Percentiles rank a stretch among this genome's conserved stretches.
Evolutionary conservation across 30 jellyfish, hydroid and myxozoan species (phyloP).

Genomic region (Aurelia aurita): DNA sequence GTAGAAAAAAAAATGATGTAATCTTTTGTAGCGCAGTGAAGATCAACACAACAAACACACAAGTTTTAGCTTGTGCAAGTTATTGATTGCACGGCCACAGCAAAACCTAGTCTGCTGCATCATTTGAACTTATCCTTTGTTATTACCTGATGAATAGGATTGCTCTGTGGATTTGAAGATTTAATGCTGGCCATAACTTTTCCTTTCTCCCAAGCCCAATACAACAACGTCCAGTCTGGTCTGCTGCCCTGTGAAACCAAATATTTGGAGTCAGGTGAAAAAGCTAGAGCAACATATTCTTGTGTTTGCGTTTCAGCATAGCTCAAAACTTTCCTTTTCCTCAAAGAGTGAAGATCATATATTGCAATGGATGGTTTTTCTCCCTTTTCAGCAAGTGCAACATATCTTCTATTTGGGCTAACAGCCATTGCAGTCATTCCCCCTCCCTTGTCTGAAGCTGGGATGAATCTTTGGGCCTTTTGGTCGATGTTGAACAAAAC

Average conservation of each 20-base stretch:
- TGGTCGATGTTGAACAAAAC: conserved; percentile 94
- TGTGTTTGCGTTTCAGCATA: conserved; percentile 77
- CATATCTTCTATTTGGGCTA: conserved; percentile 94
- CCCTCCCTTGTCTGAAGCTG: conserved; percentile 82
- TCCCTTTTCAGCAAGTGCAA: conserved; percentile 94
- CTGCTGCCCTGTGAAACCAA: conserved; percentile 94
- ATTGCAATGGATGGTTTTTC: conserved; percentile 89
- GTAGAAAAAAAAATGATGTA: no score
- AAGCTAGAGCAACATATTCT: conserved; percentile 87
- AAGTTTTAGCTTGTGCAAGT: no score
- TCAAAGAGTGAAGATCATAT: conserved; percentile 91
- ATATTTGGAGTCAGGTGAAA: conserved; percentile 96
- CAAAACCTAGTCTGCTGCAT: no score
- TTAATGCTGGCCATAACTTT: conserved; percentile 87
- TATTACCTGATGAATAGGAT: conserved; percentile 83
- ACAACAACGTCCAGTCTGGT: conserved; percentile 91
- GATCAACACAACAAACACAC: no score
- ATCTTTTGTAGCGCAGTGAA: no score
- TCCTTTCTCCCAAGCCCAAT: conserved; percentile 99
- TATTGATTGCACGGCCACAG: no score
- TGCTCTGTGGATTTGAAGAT: conserved; percentile 82
- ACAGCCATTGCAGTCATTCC: conserved; percentile 96
- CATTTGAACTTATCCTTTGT: no score
- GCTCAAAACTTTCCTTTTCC: conserved; percentile 86
- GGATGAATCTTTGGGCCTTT: conserved; percentile 82